These are phyloP conservation scores for Gallinago solitaria DNA, from an alignment of 2,797 vertebrate genomes.

Conservation along the genomic window DNA sequence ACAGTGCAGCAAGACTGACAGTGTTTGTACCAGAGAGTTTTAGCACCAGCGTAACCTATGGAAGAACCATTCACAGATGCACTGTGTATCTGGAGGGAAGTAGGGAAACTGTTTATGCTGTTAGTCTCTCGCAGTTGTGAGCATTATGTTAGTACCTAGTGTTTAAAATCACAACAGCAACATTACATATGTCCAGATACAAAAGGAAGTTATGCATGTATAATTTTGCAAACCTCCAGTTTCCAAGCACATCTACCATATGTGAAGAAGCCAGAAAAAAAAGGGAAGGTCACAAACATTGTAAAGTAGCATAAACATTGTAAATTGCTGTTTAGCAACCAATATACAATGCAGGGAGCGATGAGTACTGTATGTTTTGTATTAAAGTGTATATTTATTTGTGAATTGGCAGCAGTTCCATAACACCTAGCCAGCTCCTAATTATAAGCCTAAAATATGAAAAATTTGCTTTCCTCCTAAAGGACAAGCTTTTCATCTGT, in stretches of 20 bases:
- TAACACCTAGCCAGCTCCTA: neutral
- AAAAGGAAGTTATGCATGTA: neutral
- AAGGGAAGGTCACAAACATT: neutral
- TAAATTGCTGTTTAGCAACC: neutral
- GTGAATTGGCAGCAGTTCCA: neutral
- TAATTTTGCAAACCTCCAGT: neutral
- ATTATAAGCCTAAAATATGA: neutral
- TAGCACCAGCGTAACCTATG: constrained; percentile 10
- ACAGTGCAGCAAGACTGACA: neutral
- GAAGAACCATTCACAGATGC: constrained; percentile 19
- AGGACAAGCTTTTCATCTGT: neutral
- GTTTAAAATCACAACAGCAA: constrained; percentile 31
- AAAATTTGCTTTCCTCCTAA: neutral
- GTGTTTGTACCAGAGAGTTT: constrained; percentile 11
- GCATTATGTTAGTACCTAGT: neutral
- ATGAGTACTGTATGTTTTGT: neutral
- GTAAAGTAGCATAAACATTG: constrained; percentile 5
- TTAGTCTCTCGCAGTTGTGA: neutral
- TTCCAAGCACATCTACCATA: neutral
- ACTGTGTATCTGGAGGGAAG: neutral
- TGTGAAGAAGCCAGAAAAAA: neutral
- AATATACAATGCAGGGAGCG: neutral
- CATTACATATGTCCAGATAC: neutral
- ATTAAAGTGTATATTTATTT: neutral
- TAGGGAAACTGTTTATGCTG: neutral